Evolutionary conservation across 2,888 invertebrate species (phyloP), one percentile per base, ranked within the genome.

Genomic region (Diloba caeruleocephala): DNA sequence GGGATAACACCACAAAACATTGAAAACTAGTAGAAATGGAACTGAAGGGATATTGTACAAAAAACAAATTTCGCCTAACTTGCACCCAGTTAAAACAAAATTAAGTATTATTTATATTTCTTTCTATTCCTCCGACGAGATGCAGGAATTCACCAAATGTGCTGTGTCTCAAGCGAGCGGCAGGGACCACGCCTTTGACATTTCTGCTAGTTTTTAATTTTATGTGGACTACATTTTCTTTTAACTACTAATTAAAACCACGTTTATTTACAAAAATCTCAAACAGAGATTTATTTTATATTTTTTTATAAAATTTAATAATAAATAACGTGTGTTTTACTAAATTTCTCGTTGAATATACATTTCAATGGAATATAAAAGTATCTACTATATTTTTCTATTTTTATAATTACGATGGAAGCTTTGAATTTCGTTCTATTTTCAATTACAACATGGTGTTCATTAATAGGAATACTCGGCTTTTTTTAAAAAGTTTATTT

Each of bases 401-500:
- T 69, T 61, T 67, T 71, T 57, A 58, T 43, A 54, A 70, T 55
- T 64, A 64, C 39, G 54, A 68, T 67, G 59, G 68, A 68, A 56
- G 59, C 62, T 67, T 63, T 60, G 39, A 60, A 54, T 66, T 63
- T 51, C 29, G 8, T 3, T 21, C n/a, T 46, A 21, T 44, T 59
- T 61, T 54, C 44, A 34, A 54, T 38, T 56, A 51, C 51, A 41
- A 67, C 62, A 39, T 68, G 71, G 64, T 64, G 67, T 75, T 71
- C 60, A 49, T 56, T 65, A 70, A 55, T 71, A 84, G 82, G 77
- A 79, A 77, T 78, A 80, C 58, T 76, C 73, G 81, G 74, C 77
- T 63, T 70, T 77, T 83, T 82, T 82, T 78, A 83, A 84, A 89
- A 88, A 88, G 84, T 90, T 89, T 91, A 91, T 91, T 91, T 91